A percentile compares a stretch with the other conserved stretches of the same genome.
phyloP scores from a whole-genome alignment of 2,888 invertebrate species.

The Carcina quercana region DNA sequence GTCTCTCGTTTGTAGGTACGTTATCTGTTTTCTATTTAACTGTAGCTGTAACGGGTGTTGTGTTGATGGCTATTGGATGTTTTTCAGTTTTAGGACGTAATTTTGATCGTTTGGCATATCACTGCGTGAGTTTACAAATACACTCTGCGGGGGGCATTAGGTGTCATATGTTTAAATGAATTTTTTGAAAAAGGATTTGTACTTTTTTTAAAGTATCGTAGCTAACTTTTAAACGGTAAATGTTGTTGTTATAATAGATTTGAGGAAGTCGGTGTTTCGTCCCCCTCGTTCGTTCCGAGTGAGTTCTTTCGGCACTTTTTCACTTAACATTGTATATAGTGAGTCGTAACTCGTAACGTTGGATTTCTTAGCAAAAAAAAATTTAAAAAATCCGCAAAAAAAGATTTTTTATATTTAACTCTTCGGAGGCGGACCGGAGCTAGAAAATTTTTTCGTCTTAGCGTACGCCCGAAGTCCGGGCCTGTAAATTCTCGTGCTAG shows the following conservation, averaged over 20 bases:
- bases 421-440: conserved; percentile 48
- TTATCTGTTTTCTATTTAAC: conserved; percentile 44
- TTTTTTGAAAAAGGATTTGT: conserved; percentile 48
- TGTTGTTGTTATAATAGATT: conserved; percentile 37
- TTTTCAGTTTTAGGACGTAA: conserved; percentile 49
- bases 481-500: conserved; percentile 52
- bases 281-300: conserved; percentile 52
- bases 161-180: conserved; percentile 33
- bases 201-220: conserved; percentile 46
- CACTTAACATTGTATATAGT: conserved; percentile 55
- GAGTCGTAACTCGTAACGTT: conserved; percentile 31
- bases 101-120: conserved; percentile 61
- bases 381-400: conserved; percentile 51
- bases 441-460: conserved; percentile 45
- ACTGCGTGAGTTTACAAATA: conserved; percentile 38
- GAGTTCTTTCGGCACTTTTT: conserved; percentile 51
- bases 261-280: conserved; percentile 34
- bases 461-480: conserved; percentile 24
- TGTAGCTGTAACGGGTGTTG: conserved; percentile 25
- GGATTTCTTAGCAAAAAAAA: conserved; percentile 43
- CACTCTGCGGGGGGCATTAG: conserved; percentile 47
- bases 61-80: conserved; percentile 20
- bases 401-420: conserved; percentile 45
- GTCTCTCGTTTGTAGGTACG: conserved; percentile 39
- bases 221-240: conserved; percentile 30